Percentiles rank a stretch among this genome's conserved stretches.
Evolutionary conservation across 2,113 vertebrate genomes (phyloP).

Genomic region (Mungos mungo): DNA sequence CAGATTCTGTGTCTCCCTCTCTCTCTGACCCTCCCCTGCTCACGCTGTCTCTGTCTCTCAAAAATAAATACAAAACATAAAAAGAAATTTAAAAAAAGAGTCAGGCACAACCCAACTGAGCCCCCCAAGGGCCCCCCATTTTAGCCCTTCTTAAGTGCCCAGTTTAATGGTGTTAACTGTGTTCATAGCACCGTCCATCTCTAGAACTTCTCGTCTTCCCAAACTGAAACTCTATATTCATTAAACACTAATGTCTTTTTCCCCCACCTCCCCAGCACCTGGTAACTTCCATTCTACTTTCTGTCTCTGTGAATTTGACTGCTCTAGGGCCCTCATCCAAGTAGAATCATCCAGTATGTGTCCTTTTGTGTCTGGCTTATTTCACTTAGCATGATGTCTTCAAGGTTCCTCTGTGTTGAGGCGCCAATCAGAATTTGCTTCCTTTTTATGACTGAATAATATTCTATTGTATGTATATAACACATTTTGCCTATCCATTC

Average conservation of each 20-base stretch:
- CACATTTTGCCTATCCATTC: background rate
- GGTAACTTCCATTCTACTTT: no score
- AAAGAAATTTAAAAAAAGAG: no score
- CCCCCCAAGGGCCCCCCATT: no score
- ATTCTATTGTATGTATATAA: background rate
- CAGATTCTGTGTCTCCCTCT: no score
- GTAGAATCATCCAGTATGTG: background rate
- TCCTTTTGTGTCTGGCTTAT: background rate
- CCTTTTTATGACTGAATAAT: background rate
- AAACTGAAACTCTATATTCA: background rate
- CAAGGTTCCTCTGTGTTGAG: no score
- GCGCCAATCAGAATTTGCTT: background rate
- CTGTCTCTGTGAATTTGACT: background rate
- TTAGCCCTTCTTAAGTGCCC: background rate
- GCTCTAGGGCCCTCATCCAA: background rate
- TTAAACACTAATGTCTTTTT: background rate
- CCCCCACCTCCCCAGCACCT: accelerated
- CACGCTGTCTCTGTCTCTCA: no score
- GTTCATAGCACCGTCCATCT: background rate
- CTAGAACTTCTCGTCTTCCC: background rate
- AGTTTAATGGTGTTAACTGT: no score
- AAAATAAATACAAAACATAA: no score
- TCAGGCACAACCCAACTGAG: no score
- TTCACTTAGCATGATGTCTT: background rate
- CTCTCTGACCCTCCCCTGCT: no score